These are phyloP conservation scores for Limnephilus auricula DNA, from an alignment of 2,888 invertebrate species.

Conservation along the genomic window DNA sequence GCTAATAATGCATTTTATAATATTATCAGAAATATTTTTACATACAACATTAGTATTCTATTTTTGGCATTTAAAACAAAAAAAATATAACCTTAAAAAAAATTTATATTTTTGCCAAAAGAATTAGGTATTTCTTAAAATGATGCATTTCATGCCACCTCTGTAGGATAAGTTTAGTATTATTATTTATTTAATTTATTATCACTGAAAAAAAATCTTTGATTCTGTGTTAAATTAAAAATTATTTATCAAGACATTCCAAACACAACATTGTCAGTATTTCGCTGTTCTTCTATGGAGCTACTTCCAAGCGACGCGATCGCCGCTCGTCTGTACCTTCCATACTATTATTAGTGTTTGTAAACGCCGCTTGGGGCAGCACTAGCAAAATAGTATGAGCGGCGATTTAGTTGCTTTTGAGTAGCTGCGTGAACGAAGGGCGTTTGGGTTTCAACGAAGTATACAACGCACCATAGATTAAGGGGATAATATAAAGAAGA, in stretches of 20 bases:
- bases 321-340: too few species aligned
- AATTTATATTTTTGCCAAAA: neutral
- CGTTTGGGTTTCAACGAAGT: too few species aligned
- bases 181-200: neutral
- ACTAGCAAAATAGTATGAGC: too few species aligned
- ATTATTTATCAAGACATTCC: neutral
- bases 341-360: too few species aligned
- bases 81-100: neutral
- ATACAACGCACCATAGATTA: neutral
- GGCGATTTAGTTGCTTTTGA: too few species aligned
- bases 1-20: neutral
- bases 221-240: neutral
- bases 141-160: neutral
- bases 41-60: neutral
- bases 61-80: neutral
- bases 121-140: neutral
- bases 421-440: too few species aligned
- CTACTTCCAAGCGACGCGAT: too few species aligned
- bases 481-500: too few species aligned
- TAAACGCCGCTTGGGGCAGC: too few species aligned
- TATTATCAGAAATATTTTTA: neutral
- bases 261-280: neutral
- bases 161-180: neutral
- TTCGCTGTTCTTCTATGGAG: too few species aligned
- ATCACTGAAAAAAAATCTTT: neutral